Evolutionary conservation across 2,888 invertebrate genomes (phyloP).

Genomic region (Lycaena phlaeas): DNA sequence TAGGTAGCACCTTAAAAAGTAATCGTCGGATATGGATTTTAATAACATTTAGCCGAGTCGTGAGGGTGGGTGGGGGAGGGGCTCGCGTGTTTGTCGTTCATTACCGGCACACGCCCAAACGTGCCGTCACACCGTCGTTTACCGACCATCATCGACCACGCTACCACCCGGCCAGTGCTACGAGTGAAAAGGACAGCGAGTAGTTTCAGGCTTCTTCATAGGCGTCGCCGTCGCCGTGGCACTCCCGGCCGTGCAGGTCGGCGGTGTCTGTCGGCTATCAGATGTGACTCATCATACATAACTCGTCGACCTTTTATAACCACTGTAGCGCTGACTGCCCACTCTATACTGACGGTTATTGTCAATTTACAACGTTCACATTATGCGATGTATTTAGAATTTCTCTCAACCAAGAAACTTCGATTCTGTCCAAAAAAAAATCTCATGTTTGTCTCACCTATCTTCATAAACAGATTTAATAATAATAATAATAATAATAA

Average conservation of each 20-base stretch:
- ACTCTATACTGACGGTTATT: too few relatives aligned
- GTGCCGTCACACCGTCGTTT: slow-evolving; percentile 22
- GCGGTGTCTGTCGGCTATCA: not conserved
- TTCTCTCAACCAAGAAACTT: too few relatives aligned
- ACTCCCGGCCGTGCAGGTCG: not conserved
- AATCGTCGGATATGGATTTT: slow-evolving; percentile 22
- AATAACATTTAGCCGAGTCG: slow-evolving; percentile 21
- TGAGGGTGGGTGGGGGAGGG: slow-evolving; percentile 42
- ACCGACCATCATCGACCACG: slow-evolving; percentile 4
- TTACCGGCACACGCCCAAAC: slow-evolving; percentile 48
- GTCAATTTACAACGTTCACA: too few relatives aligned
- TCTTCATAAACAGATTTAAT: too few relatives aligned
- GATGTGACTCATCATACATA: slow-evolving; percentile 3
- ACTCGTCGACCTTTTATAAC: not conserved
- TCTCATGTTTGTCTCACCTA: too few relatives aligned
- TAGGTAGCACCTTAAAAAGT: too few relatives aligned
- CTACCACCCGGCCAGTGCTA: not conserved
- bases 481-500: too few relatives aligned
- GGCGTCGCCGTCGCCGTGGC: not conserved
- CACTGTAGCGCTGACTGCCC: too few relatives aligned
- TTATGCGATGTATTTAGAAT: too few relatives aligned
- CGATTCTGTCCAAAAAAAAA: too few relatives aligned
- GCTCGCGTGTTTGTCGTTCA: slow-evolving; percentile 63
- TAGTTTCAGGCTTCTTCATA: not conserved
- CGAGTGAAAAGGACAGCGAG: not conserved